Evolutionary conservation across 2,888 invertebrate genomes (phyloP).

Genomic region (Melipona bicolor): DNA sequence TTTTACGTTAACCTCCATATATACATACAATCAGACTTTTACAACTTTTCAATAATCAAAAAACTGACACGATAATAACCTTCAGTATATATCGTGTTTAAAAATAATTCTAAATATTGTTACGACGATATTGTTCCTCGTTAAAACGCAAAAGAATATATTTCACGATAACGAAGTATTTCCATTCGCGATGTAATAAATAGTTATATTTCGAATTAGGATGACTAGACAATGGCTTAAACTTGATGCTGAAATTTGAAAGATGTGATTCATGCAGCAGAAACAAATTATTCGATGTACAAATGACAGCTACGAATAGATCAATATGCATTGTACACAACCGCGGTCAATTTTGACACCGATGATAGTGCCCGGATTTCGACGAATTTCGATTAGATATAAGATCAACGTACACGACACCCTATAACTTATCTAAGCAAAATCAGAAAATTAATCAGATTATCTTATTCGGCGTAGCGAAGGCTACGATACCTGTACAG

Average conservation of each 20-base stretch:
- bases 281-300: conserved; percentile 67
- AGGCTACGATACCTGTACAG: conserved; percentile 62
- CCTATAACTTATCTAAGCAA: neutral
- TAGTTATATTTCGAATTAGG: neutral
- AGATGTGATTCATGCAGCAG: conserved; percentile 56
- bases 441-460: conserved; percentile 12
- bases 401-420: neutral
- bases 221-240: neutral
- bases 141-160: conserved; percentile 1
- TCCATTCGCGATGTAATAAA: conserved; percentile 7
- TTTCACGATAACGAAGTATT: conserved; percentile 11
- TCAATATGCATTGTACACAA: conserved; percentile 79
- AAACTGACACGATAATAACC: conserved; percentile 4
- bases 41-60: neutral
- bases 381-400: conserved; percentile 18
- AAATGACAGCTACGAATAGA: conserved; percentile 77
- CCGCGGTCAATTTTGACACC: conserved; percentile 67
- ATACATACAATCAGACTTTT: conserved; percentile 22
- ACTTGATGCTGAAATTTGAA: conserved; percentile 21
- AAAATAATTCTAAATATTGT: conserved; percentile 1
- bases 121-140: neutral
- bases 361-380: conserved; percentile 36
- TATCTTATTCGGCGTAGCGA: conserved; percentile 43
- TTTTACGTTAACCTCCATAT: conserved; percentile 30
- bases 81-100: neutral